These are phyloP conservation scores for Ferdinandea cuprea DNA, from an alignment of 2,888 invertebrate species.

Conservation along the genomic window DNA sequence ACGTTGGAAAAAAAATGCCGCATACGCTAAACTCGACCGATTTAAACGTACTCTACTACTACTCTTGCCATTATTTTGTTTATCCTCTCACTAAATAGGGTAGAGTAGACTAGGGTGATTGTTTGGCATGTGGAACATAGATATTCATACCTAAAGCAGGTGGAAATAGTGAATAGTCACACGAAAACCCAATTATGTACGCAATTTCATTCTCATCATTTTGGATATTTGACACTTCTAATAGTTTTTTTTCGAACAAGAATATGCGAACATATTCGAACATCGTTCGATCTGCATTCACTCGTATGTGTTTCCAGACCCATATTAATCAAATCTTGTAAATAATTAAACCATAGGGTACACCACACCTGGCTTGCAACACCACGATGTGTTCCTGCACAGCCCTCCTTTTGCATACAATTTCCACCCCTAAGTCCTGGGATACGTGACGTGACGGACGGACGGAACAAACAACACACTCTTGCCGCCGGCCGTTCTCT, in stretches of 20 bases:
- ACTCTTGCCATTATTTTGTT: conserved; percentile 52
- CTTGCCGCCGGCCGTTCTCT: conserved; percentile 21
- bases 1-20: conserved; percentile 40
- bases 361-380: neutral
- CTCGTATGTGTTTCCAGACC: too few species aligned
- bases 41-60: conserved; percentile 47
- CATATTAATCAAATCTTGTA: neutral
- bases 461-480: conserved; percentile 40
- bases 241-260: too few species aligned
- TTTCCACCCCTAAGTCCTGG: conserved; percentile 58
- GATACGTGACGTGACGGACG: conserved; percentile 19
- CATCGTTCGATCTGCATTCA: too few species aligned
- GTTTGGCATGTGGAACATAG: too few species aligned
- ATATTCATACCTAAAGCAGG: too few species aligned
- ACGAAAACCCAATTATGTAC: too few species aligned
- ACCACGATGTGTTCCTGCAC: neutral
- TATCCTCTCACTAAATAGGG: conserved; percentile 43
- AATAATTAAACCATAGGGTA: conserved; percentile 11
- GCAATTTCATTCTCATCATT: too few species aligned
- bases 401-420: conserved; percentile 13
- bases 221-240: too few species aligned
- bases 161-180: too few species aligned
- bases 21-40: conserved; percentile 48
- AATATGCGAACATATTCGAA: too few species aligned
- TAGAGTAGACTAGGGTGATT: neutral